phyloP scores from a whole-genome alignment of 2,888 invertebrate species.

The Leptarthrus brevirostris region DNA sequence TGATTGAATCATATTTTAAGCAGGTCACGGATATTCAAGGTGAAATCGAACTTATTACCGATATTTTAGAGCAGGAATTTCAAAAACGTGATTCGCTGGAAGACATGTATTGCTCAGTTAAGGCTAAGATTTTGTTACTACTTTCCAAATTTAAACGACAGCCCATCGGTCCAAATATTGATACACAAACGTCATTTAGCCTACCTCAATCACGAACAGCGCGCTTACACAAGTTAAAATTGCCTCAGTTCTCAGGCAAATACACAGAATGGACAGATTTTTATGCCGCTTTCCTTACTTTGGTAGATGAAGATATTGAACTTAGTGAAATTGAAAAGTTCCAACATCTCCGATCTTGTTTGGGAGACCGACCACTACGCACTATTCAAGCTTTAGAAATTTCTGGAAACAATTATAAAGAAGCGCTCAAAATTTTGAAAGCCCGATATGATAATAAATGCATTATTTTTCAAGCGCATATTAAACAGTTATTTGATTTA shows the following conservation, averaged over 20 bases:
- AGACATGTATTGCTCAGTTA: background rate
- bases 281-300: conserved; percentile 21
- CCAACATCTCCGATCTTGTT: conserved; percentile 41
- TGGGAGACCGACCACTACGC: conserved; percentile 2
- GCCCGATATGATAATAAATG: conserved; percentile 49
- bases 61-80: background rate
- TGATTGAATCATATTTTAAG: background rate
- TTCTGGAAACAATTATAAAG: conserved; percentile 13
- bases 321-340: conserved; percentile 36
- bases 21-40: background rate
- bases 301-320: conserved; percentile 22
- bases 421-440: conserved; percentile 6
- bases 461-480: conserved; percentile 45
- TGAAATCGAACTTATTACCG: background rate
- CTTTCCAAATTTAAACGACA: background rate
- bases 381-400: conserved; percentile 31
- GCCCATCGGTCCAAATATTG: too few relatives aligned
- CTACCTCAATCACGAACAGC: background rate
- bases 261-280: conserved; percentile 46
- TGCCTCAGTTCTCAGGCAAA: conserved; percentile 28
- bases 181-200: too few relatives aligned
- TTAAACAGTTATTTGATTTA: conserved; percentile 24
- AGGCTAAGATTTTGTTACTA: background rate
- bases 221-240: conserved; percentile 26
- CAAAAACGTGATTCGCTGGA: background rate